Percentiles rank a stretch among this genome's conserved stretches.
Conservation (phyloP, 2,797 vertebrate species). For the Eidolon dupreanum region DNA sequence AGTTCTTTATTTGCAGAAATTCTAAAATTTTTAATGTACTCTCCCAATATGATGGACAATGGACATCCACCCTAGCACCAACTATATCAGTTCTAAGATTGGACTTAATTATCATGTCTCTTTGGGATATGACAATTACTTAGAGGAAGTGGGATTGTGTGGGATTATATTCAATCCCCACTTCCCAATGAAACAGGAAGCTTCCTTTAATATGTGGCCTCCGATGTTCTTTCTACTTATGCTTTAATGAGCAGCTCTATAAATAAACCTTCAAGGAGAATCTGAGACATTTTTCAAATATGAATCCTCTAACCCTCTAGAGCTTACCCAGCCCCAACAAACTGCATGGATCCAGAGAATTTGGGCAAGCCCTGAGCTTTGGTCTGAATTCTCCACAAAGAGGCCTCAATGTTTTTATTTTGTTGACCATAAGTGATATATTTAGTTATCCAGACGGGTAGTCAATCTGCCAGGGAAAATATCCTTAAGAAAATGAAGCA, state of each 20-base stretch:
- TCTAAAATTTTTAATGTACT: neutral
- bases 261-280: slow-evolving; percentile 63
- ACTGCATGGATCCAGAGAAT: slow-evolving; percentile 3
- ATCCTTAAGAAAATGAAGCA: slow-evolving; percentile 68
- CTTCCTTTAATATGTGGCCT: slow-evolving; percentile 2
- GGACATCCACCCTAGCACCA: neutral
- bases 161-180: slow-evolving; percentile 43
- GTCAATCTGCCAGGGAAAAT: slow-evolving; percentile 73
- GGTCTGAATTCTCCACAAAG: slow-evolving; percentile 65
- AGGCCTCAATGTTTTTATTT: slow-evolving; percentile 73
- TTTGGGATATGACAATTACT: slow-evolving; percentile 23
- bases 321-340: neutral
- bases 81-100: slow-evolving; percentile 10
- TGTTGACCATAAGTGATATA: slow-evolving; percentile 77
- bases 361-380: slow-evolving; percentile 21
- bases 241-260: slow-evolving; percentile 22
- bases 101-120: slow-evolving; percentile 46
- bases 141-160: slow-evolving; percentile 50
- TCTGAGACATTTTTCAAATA: slow-evolving; percentile 41
- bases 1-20: slow-evolving; percentile 13
- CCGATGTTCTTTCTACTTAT: neutral
- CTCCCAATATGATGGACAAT: neutral
- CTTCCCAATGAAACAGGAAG: slow-evolving; percentile 51
- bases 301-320: neutral
- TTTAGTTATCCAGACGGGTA: slow-evolving; percentile 76